A percentile compares a stretch with the other conserved stretches of the same genome.
These are phyloP conservation scores for Porites rus DNA, from an alignment of 92 coral and sea anemone species.

Conservation along the genomic window DNA sequence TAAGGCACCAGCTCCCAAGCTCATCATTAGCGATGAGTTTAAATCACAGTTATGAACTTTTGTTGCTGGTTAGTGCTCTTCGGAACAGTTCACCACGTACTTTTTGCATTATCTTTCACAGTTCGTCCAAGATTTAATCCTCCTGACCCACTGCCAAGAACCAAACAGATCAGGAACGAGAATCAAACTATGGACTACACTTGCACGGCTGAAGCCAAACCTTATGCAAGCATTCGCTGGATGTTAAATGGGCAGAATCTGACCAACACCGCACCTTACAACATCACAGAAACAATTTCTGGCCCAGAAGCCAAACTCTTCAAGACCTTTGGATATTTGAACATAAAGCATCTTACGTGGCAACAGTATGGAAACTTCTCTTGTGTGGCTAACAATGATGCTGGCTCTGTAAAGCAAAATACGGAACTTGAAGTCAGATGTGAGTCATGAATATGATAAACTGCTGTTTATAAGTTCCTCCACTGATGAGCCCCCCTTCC, in stretches of 20 bases:
- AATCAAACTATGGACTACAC: constrained; percentile 70
- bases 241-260: constrained; percentile 64
- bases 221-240: constrained; percentile 78
- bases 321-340: constrained; percentile 34
- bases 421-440: constrained; percentile 69
- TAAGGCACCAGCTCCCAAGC: too few species aligned
- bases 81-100: background rate
- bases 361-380: constrained; percentile 55
- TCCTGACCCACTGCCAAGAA: constrained; percentile 7
- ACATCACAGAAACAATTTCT: constrained; percentile 15
- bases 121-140: constrained; percentile 34
- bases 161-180: constrained; percentile 49
- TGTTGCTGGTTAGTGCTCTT: too few species aligned
- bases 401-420: constrained; percentile 47
- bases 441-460: constrained; percentile 30
- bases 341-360: constrained; percentile 48
- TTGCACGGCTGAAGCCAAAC: constrained; percentile 82
- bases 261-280: constrained; percentile 51
- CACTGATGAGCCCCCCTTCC: too few species aligned
- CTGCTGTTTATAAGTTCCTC: too few species aligned
- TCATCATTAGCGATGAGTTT: too few species aligned
- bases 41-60: too few species aligned
- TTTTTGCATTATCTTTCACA: background rate
- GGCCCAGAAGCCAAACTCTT: constrained; percentile 13
- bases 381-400: constrained; percentile 66